Evolutionary conservation across 2,888 invertebrate genomes (phyloP).

Genomic region (Drosophila fulvimacula): DNA sequence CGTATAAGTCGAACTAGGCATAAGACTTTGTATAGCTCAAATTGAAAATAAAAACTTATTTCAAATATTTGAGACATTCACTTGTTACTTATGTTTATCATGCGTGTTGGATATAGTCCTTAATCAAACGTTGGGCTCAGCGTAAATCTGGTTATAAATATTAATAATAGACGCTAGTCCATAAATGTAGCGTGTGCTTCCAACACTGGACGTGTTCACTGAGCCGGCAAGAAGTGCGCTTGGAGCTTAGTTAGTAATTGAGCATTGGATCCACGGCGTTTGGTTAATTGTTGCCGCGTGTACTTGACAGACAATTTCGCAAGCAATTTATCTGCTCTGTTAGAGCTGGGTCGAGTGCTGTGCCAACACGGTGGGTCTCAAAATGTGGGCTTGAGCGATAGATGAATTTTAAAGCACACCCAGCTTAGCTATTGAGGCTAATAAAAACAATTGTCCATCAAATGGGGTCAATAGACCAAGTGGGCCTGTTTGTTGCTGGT

Average conservation of each 20-base stretch:
- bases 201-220: constrained; percentile 51
- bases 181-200: constrained; percentile 60
- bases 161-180: constrained; percentile 65
- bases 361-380: constrained; percentile 14
- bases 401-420: not conserved
- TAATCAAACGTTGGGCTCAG: not conserved
- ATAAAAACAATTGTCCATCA: constrained; percentile 20
- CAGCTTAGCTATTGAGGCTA: not conserved
- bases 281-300: constrained; percentile 62
- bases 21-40: no score
- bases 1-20: no score
- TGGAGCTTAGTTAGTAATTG: constrained; percentile 6
- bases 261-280: constrained; percentile 20
- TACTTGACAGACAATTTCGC: constrained; percentile 69
- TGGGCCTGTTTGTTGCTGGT: not conserved
- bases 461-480: constrained; percentile 8
- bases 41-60: no score
- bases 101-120: not conserved
- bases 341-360: constrained; percentile 9
- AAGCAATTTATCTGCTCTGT: constrained; percentile 55
- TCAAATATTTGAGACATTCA: no score
- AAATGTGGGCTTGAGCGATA: constrained; percentile 1
- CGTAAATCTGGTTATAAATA: constrained; percentile 55
- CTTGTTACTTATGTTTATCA: not conserved
- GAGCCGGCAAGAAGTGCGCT: constrained; percentile 46